These are phyloP conservation scores for Oenanthe melanoleuca DNA, from an alignment of 2,113 vertebrate genomes.

Conservation along the genomic window DNA sequence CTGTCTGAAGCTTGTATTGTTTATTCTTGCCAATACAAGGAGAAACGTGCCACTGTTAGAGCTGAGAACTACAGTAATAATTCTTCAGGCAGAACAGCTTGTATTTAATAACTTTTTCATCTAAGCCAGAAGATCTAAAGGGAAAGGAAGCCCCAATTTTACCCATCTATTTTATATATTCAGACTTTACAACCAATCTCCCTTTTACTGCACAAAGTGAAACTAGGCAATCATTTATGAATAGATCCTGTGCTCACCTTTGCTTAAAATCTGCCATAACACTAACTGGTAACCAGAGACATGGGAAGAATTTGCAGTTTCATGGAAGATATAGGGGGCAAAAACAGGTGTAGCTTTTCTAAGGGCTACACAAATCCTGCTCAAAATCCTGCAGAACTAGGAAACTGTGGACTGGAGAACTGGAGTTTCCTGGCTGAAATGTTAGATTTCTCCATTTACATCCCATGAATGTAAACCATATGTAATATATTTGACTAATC, in stretches of 20 bases:
- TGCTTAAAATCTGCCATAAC: neutral
- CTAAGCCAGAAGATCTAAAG: slow-evolving; percentile 49
- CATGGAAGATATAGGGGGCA: neutral
- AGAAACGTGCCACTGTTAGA: slow-evolving; percentile 18
- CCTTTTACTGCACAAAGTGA: slow-evolving; percentile 39
- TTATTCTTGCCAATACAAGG: slow-evolving; percentile 52
- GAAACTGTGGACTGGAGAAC: neutral
- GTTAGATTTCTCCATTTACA: rapidly evolving
- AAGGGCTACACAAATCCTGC: neutral
- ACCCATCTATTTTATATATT: slow-evolving; percentile 28
- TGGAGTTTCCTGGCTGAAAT: neutral
- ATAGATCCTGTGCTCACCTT: slow-evolving; percentile 10
- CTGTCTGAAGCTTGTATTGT: slow-evolving; percentile 39
- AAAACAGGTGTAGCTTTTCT: neutral
- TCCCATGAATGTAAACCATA: neutral
- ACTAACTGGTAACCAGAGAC: neutral
- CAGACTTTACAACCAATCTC: slow-evolving; percentile 48
- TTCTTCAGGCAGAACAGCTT: slow-evolving; percentile 59
- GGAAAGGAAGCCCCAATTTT: slow-evolving; percentile 40
- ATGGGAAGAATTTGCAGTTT: neutral
- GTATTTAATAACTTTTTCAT: slow-evolving; percentile 50
- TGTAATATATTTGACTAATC: neutral
- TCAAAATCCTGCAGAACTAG: neutral
- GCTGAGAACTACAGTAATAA: slow-evolving; percentile 36
- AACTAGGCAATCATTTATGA: slow-evolving; percentile 41